A percentile compares a stretch with the other conserved stretches of the same genome.
phyloP scores from a whole-genome alignment of 2,888 invertebrate species.

The Autographa gamma region DNA sequence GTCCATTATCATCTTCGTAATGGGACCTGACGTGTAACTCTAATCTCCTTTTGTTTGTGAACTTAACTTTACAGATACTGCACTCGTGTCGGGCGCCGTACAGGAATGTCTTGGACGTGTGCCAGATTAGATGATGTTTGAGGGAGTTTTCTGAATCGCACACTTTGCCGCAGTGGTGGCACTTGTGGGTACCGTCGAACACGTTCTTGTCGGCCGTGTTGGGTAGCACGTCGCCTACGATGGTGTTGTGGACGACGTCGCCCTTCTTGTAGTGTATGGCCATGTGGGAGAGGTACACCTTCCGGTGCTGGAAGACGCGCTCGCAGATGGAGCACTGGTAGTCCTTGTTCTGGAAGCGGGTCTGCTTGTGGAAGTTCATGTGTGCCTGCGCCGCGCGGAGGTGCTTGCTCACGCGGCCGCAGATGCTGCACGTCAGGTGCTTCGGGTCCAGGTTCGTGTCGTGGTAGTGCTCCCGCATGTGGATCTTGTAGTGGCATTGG shows the following conservation, averaged over 20 bases:
- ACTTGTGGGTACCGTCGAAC: conserved; percentile 78
- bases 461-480: conserved; percentile 83
- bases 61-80: conserved; percentile 81
- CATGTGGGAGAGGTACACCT: conserved; percentile 85
- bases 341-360: conserved; percentile 83
- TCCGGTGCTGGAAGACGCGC: conserved; percentile 80
- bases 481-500: conserved; percentile 82
- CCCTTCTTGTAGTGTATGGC: conserved; percentile 84
- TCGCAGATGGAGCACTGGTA: conserved; percentile 86
- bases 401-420: conserved; percentile 83
- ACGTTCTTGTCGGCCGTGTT: conserved; percentile 60
- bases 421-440: conserved; percentile 80
- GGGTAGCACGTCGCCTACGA: conserved; percentile 71
- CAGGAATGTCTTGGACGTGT: conserved; percentile 80
- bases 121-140: conserved; percentile 83
- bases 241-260: conserved; percentile 78
- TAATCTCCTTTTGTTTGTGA: conserved; percentile 83
- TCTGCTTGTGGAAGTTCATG: conserved; percentile 86
- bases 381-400: conserved; percentile 84
- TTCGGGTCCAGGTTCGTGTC: conserved; percentile 81
- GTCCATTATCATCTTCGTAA: conserved; percentile 86
- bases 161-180: conserved; percentile 82
- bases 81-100: conserved; percentile 84
- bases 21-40: conserved; percentile 85
- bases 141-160: conserved; percentile 82